Percentiles rank a stretch among this genome's conserved stretches.
Conservation (phyloP, 2,888 invertebrate genomes). For the Linnaemya vulpina region DNA sequence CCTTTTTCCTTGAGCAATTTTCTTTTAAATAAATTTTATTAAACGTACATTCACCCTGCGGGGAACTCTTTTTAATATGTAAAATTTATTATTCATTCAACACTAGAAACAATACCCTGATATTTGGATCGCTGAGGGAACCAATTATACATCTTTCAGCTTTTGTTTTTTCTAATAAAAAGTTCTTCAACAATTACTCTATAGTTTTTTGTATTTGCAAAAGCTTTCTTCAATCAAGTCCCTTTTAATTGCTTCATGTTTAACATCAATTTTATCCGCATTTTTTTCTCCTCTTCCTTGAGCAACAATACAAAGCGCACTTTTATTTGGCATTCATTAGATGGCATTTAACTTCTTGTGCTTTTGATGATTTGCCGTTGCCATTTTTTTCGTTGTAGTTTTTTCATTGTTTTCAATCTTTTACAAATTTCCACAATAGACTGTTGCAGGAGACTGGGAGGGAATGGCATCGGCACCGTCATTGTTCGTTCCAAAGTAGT, state of each 20-base stretch:
- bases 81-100: no score
- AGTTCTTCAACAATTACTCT: conserved; percentile 45
- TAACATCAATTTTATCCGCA: conserved; percentile 53
- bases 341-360: conserved; percentile 69
- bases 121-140: not conserved
- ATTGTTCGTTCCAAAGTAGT: conserved; percentile 57
- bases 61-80: no score
- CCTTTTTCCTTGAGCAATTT: no score
- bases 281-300: conserved; percentile 20
- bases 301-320: conserved; percentile 57
- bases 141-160: not conserved
- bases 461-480: conserved; percentile 43
- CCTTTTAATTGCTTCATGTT: conserved; percentile 60
- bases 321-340: conserved; percentile 69
- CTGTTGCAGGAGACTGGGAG: conserved; percentile 35
- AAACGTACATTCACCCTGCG: no score
- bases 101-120: not conserved
- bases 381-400: conserved; percentile 15
- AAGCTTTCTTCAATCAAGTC: conserved; percentile 61
- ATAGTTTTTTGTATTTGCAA: conserved; percentile 13
- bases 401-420: conserved; percentile 56
- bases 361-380: conserved; percentile 43
- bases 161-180: conserved; percentile 33
- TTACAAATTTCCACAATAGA: conserved; percentile 56
- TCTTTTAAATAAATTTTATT: no score